phyloP scores from a whole-genome alignment of 2,797 vertebrate genomes.

The Mormyrops boulengeri region DNA sequence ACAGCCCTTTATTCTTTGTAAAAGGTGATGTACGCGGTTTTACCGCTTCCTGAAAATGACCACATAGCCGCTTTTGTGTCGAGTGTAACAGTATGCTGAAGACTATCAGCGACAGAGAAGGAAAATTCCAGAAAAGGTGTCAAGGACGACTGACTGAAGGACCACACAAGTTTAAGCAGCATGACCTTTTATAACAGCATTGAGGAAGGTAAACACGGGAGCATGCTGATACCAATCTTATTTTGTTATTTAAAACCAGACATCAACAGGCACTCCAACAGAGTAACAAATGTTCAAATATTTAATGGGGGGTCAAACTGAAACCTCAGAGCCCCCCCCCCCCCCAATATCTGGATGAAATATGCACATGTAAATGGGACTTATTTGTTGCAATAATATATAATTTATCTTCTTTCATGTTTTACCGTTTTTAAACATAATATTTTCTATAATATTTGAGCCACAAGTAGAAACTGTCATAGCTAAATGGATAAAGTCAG shows the following conservation, averaged over 20 bases:
- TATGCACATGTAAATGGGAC: neutral
- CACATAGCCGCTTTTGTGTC: neutral
- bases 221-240: neutral
- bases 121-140: neutral
- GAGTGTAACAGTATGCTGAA: neutral
- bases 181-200: neutral
- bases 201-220: neutral
- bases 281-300: neutral
- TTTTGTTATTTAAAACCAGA: neutral
- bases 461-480: neutral
- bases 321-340: neutral
- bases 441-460: neutral
- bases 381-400: neutral
- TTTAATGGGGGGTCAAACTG: neutral
- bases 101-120: neutral
- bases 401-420: neutral
- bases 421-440: neutral
- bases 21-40: conserved; percentile 2
- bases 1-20: conserved; percentile 4
- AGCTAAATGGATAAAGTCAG: neutral
- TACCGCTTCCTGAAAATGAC: neutral
- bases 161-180: neutral
- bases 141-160: neutral
- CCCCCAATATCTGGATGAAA: neutral
- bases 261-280: neutral